These are phyloP conservation scores for Thamnaconus septentrionalis DNA, from an alignment of 2,113 vertebrate species.

Conservation along the genomic window DNA sequence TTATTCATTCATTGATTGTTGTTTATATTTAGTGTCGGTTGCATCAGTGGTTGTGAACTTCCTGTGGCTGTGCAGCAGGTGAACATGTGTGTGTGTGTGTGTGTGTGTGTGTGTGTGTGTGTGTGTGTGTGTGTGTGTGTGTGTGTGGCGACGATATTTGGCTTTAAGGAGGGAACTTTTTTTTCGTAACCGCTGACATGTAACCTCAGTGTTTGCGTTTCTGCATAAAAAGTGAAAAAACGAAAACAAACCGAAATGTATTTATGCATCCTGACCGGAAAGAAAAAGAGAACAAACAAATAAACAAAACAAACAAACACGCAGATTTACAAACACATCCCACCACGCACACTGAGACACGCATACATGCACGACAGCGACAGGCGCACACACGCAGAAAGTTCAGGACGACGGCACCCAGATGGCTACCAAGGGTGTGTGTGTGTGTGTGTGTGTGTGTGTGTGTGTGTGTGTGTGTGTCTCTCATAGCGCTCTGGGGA, in stretches of 20 bases:
- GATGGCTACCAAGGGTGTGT: constrained; percentile 9
- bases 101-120: too few relatives aligned
- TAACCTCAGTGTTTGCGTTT: too few relatives aligned
- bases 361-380: constrained; percentile 21
- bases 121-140: too few relatives aligned
- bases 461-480: background rate
- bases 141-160: too few relatives aligned
- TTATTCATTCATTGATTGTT: too few relatives aligned
- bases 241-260: background rate
- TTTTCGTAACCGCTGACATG: too few relatives aligned
- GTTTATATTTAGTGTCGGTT: too few relatives aligned
- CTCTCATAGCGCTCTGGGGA: constrained; percentile 89
- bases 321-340: background rate
- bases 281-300: background rate
- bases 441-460: background rate
- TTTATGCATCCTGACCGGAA: background rate
- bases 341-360: constrained; percentile 7
- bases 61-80: too few relatives aligned
- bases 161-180: too few relatives aligned
- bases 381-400: constrained; percentile 18
- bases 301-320: background rate
- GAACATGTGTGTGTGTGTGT: too few relatives aligned
- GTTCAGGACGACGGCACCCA: constrained; percentile 1
- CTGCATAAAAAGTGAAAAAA: too few relatives aligned
- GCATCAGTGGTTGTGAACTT: too few relatives aligned